Conservation (phyloP, 2,888 invertebrate species). For the Xylota segnis region DNA sequence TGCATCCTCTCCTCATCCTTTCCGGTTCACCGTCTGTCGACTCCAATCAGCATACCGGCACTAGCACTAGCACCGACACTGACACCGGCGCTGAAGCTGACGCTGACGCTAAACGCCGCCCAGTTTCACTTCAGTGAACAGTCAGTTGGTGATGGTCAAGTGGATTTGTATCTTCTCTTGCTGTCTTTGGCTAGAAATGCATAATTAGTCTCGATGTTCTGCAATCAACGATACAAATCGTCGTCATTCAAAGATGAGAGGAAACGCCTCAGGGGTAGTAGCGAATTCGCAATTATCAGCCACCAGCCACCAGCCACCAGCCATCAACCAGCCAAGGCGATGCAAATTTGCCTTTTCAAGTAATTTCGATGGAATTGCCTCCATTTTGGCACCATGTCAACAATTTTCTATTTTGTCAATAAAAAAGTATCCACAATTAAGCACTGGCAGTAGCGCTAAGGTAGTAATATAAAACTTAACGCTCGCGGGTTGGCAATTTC, state of each 20-base stretch:
- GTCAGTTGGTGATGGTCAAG: conserved; percentile 67
- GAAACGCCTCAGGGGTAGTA: conserved; percentile 51
- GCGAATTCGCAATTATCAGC: conserved; percentile 43
- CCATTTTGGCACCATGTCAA: conserved; percentile 53
- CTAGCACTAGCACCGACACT: conserved; percentile 20
- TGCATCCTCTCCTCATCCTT: conserved; percentile 64
- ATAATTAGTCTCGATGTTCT: conserved; percentile 71
- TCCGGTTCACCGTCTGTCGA: conserved; percentile 61
- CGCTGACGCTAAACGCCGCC: conserved; percentile 61
- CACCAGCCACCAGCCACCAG: too few relatives aligned
- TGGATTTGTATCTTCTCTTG: conserved; percentile 29
- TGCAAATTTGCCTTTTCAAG: conserved; percentile 50
- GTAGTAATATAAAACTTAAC: background rate
- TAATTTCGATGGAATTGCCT: conserved; percentile 34
- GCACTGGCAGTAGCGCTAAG: background rate
- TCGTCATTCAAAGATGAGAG: conserved; percentile 38
- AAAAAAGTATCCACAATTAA: conserved; percentile 9
- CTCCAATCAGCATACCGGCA: conserved; percentile 21
- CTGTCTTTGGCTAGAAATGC: conserved; percentile 37
- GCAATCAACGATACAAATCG: conserved; percentile 72
- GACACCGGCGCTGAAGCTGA: conserved; percentile 22
- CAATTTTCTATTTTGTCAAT: conserved; percentile 25
- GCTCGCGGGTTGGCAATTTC: conserved; percentile 36
- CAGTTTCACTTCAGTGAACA: conserved; percentile 63
- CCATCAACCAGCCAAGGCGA: too few relatives aligned